Evolutionary conservation across 2,113 vertebrate species (phyloP), one percentile per base, ranked within the genome.

Genomic region (Chauna torquata): DNA sequence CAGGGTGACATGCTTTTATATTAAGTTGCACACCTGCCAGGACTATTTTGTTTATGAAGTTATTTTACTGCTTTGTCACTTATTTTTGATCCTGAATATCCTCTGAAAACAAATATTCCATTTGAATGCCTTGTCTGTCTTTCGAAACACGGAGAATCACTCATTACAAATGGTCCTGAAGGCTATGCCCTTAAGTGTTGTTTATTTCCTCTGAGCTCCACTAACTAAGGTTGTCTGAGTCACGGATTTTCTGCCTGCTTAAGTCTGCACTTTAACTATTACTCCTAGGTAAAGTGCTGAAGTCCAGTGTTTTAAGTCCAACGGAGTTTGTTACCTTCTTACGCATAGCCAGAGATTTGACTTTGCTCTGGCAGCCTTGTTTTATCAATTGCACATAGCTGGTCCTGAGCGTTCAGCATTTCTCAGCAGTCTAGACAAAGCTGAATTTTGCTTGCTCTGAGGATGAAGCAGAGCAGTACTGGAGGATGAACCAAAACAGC

Each of bases 321-420:
- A 44, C 6, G 11, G 42, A 76, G 88, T 88, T 52, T 92, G 36
- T 68, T 90, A 44, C 49, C n/a, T 79, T 57, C 52, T 71, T 50
- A 71, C 0, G 0, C 12, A 22, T 0, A 84, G 52, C 24, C 40
- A 79, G 70, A 68, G 57, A 19, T 81, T 44, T 78, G 69, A 82
- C 80, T 94, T 93, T 88, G 82, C 82, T 62, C 93, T 27, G 23
- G 49, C 54, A 49, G 45, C 71, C 82, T 18, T 0, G 0, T 9
- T 61, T 42, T 16, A 49, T 20, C 30, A 34, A 6, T 61, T 0
- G 0, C 28, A 28, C 5, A 2, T 2, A 11, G 15, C 3, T 3
- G 0, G 18, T 88, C 16, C 59, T 42, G 68, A 24, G 8, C 0
- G 32, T 42, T 92, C 80, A 72, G 92, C 55, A 8, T 42, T 91